Conservation (phyloP, 2,888 invertebrate species). For the Troilus luridus region DNA sequence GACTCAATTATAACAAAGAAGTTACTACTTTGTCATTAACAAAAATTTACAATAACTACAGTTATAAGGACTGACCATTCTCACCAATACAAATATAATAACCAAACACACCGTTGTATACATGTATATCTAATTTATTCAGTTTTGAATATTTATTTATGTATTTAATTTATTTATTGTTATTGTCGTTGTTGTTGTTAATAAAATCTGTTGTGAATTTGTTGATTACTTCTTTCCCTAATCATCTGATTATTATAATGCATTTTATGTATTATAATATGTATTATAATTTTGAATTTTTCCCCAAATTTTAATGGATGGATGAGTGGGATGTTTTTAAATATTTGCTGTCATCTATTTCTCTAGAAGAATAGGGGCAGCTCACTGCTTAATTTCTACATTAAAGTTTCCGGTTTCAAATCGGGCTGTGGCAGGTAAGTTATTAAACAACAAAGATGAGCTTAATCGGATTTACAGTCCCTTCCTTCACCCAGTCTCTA, state of each 20-base stretch:
- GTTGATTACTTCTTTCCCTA: neutral
- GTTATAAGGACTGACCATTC: neutral
- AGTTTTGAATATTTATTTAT: conserved; percentile 2
- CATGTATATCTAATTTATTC: neutral
- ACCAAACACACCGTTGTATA: neutral
- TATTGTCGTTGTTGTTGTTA: neutral
- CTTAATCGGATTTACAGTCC: too few species aligned
- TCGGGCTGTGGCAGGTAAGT: too few species aligned
- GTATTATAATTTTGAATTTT: too few species aligned
- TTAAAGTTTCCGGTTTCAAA: too few species aligned
- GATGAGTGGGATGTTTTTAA: too few species aligned
- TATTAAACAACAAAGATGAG: too few species aligned
- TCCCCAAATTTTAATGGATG: too few species aligned
- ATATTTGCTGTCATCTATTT: too few species aligned
- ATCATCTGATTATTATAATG: neutral
- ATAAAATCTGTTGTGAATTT: neutral
- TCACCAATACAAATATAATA: neutral
- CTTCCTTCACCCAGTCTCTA: too few species aligned
- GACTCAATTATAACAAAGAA: neutral
- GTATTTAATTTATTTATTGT: conserved; percentile 5
- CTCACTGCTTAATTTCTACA: too few species aligned
- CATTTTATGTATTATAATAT: too few species aligned
- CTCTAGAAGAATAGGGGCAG: too few species aligned
- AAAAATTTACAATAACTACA: neutral
- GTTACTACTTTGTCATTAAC: neutral